These are phyloP conservation scores for Caranx ignobilis DNA, from an alignment of 2,113 vertebrate species.

Conservation along the genomic window DNA sequence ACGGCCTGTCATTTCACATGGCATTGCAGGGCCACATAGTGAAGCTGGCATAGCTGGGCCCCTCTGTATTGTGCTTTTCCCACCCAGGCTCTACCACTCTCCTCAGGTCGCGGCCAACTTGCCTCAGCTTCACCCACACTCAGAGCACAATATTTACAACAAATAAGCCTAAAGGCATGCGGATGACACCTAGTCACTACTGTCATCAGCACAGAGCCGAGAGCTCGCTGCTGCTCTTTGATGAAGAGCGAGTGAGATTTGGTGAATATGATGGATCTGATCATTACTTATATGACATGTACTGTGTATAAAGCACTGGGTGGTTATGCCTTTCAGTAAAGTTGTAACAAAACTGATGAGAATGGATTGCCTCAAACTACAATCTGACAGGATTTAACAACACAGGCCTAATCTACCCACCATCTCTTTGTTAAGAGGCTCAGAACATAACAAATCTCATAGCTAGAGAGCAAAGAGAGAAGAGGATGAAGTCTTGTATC, in stretches of 20 bases:
- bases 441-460: not conserved
- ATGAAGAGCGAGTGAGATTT: constrained; percentile 44
- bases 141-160: constrained; percentile 79
- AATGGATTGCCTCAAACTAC: not conserved
- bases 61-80: constrained; percentile 78
- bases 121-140: constrained; percentile 74
- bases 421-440: constrained; percentile 1
- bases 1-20: constrained; percentile 87
- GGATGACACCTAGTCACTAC: constrained; percentile 62
- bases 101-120: constrained; percentile 75
- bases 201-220: constrained; percentile 44
- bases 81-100: constrained; percentile 68
- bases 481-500: not conserved
- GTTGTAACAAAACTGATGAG: not conserved
- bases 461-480: not conserved
- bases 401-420: not conserved
- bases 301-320: not conserved
- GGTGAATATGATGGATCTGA: constrained; percentile 51
- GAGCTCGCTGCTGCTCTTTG: constrained; percentile 41
- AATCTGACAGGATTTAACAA: not conserved
- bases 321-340: not conserved
- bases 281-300: constrained; percentile 12
- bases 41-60: constrained; percentile 80
- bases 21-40: constrained; percentile 80
- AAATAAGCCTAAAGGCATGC: constrained; percentile 67